Base-by-base conservation (phyloP, 2,797 vertebrate genomes). In the Danio albolineatus region DNA sequence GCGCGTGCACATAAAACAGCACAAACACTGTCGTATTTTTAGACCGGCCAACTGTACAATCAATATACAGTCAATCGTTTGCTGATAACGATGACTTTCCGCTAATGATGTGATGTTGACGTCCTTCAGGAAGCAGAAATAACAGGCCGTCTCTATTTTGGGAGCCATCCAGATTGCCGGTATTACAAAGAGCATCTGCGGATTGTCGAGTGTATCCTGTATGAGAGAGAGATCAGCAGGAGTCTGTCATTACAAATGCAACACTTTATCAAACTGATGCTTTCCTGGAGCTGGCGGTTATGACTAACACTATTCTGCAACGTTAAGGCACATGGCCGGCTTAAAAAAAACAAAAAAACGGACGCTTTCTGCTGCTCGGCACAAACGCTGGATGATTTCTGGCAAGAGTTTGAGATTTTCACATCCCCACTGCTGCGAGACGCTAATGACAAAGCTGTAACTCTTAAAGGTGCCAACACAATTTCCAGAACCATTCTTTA, bases 211-310 rank as follows among this genome's bases (percentile, higher is more conserved):
- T 17, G 43, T 60, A 73, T 60, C 16, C 72, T 61, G 14, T 54
- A 53, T 41, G 46, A 17, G 53, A 41, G 49, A 53, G 28, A 28
- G 28, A 28, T 76, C 60, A 65, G 19, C 39, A 41, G 14, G 38
- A 76, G 39, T 56, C 49, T 49, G 64, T 69, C 9, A 69, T 77
- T 57, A 39, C 53, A 59, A 76, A 69, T 0, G 28, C 49, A 56
- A n/a, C 54, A 73, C 44, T 74, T 74, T 74, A 76, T 76, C 8
- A 77, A 77, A 57, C 51, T 66, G 39, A 57, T 46, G 41, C 51
- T 67, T 46, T 67, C 41, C 51, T 67, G 51, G 62, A 57, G 43
- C 51, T 51, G 36, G 46, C 41, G 36, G 19, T 62, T 62, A 57
- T 46, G 62, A 67, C 75, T 44, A 75, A 62, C 57, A 51, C 41